Evolutionary conservation across 2,888 invertebrate species (phyloP).

Genomic region (Agriopis aurantiaria): DNA sequence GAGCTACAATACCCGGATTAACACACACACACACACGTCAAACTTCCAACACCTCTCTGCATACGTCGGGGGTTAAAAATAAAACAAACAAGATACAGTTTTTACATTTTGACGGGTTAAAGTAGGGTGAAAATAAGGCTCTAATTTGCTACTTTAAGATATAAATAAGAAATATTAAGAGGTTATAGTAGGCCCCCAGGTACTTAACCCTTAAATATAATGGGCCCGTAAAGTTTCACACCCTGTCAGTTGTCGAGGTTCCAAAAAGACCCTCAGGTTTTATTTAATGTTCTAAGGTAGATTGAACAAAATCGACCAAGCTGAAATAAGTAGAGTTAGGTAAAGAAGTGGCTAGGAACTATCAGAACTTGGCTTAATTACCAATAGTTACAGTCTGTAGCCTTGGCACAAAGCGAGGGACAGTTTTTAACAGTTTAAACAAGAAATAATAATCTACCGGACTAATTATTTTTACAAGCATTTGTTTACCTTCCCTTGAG

Average conservation of each 20-base stretch:
- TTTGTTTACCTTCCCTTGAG: too few species aligned
- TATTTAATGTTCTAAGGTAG: slow-evolving; percentile 25
- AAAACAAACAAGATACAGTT: too few species aligned
- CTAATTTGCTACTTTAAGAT: neutral
- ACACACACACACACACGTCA: too few species aligned
- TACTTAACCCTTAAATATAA: slow-evolving; percentile 41
- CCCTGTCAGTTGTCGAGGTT: slow-evolving; percentile 23
- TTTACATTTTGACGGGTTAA: too few species aligned
- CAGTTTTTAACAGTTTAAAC: neutral
- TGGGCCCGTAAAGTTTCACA: slow-evolving; percentile 40
- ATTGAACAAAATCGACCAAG: slow-evolving; percentile 9
- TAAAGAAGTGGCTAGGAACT: neutral
- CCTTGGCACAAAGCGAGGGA: neutral
- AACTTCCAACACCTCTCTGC: too few species aligned
- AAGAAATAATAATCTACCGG: too few species aligned
- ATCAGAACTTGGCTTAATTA: neutral
- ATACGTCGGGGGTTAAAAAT: too few species aligned
- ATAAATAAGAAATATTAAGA: neutral
- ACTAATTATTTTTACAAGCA: too few species aligned
- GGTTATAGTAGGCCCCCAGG: slow-evolving; percentile 12
- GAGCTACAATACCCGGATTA: too few species aligned
- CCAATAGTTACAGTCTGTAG: neutral
- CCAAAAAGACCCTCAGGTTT: slow-evolving; percentile 28
- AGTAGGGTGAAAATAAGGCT: too few species aligned
- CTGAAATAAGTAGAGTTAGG: slow-evolving; percentile 1